phyloP scores from a whole-genome alignment of 2,113 vertebrate species.

The Sula dactylatra region DNA sequence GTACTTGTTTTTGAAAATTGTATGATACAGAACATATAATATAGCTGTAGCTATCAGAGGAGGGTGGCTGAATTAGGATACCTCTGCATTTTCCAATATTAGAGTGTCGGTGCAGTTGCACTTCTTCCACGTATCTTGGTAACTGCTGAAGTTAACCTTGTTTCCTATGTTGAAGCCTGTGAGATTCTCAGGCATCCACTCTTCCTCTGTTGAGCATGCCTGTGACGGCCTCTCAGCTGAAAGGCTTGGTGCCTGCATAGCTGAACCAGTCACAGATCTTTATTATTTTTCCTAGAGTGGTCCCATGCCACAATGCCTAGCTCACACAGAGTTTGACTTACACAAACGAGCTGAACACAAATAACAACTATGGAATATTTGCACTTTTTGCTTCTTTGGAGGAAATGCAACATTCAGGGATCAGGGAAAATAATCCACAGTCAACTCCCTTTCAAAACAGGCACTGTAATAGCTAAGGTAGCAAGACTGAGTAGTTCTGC shows the following conservation, averaged over 20 bases:
- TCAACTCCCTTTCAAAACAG: neutral
- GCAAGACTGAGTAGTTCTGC: neutral
- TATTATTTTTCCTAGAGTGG: neutral
- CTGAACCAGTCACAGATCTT: neutral
- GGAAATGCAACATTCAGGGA: neutral
- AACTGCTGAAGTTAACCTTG: neutral
- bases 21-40: neutral
- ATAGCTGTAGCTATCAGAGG: neutral
- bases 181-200: neutral
- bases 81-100: neutral
- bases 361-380: neutral
- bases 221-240: neutral
- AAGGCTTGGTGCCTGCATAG: neutral
- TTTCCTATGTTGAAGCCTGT: neutral
- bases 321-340: neutral
- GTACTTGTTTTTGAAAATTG: neutral
- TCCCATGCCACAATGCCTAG: neutral
- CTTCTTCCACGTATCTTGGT: neutral
- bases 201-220: neutral
- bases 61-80: neutral
- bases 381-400: neutral
- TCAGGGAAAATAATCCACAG: neutral
- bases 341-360: neutral
- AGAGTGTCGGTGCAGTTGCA: neutral
- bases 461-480: neutral